phyloP scores from a whole-genome alignment of 2,797 vertebrate genomes.

The Halcyon leucocephala region DNA sequence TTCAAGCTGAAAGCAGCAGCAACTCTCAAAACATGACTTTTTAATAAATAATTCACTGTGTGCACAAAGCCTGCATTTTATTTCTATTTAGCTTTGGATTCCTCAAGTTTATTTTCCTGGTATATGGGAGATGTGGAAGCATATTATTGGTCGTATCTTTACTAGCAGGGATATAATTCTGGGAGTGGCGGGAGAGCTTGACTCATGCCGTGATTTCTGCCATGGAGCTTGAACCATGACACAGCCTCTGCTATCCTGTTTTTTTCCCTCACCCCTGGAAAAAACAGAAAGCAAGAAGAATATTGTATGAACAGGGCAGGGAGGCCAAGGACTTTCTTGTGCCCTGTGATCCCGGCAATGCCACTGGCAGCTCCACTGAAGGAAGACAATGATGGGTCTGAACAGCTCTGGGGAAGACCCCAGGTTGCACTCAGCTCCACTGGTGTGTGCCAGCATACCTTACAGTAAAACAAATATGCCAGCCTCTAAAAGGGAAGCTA shows the following conservation, averaged over 20 bases:
- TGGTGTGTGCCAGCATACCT: background rate
- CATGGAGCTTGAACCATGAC: background rate
- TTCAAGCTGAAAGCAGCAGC: constrained; percentile 6
- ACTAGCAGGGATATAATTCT: background rate
- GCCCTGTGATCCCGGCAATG: background rate
- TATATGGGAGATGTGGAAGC: background rate
- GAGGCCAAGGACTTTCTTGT: background rate
- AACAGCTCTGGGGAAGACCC: background rate
- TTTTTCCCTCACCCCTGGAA: background rate
- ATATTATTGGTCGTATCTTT: background rate
- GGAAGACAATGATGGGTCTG: background rate
- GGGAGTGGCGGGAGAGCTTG: background rate
- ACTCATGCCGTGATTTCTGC: background rate
- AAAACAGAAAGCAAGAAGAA: background rate
- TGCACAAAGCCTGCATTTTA: constrained; percentile 8
- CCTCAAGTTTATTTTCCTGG: background rate
- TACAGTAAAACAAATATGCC: background rate
- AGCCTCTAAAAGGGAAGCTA: background rate
- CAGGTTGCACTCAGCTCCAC: background rate
- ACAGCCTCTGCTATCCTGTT: background rate
- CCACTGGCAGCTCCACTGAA: background rate
- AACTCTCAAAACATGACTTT: background rate
- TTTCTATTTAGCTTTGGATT: constrained; percentile 31
- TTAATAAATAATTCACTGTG: constrained; percentile 27
- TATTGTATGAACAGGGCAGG: background rate